Evolutionary conservation across 2,113 vertebrate genomes (phyloP).

Genomic region (Chaetura pelagica): DNA sequence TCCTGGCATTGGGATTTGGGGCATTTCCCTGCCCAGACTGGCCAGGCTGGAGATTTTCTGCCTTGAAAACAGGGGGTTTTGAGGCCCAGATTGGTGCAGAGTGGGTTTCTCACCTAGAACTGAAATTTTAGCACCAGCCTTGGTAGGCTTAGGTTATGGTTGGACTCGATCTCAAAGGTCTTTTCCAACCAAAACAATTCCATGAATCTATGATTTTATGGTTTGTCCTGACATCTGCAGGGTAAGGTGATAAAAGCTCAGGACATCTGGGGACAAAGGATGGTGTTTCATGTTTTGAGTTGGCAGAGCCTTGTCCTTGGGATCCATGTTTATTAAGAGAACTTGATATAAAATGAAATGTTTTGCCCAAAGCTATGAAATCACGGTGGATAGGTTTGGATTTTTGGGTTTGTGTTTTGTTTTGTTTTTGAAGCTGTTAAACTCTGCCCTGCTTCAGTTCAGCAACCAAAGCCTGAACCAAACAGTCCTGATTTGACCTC

Average conservation of each 20-base stretch:
- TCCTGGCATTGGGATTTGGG: background rate
- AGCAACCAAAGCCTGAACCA: background rate
- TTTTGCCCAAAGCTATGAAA: constrained; percentile 3
- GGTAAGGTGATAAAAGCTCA: background rate
- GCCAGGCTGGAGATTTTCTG: background rate
- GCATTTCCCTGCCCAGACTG: background rate
- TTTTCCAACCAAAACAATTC: too few relatives aligned
- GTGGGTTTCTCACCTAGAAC: background rate
- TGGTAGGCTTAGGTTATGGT: too few relatives aligned
- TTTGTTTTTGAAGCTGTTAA: background rate
- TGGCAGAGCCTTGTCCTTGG: background rate
- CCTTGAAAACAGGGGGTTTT: background rate
- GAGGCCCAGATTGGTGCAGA: background rate
- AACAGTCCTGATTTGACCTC: constrained; percentile 18
- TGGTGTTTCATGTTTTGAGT: background rate
- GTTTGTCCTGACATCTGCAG: background rate
- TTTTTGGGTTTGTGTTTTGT: background rate
- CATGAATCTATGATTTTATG: too few relatives aligned
- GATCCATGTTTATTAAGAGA: background rate
- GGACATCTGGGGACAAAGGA: background rate
- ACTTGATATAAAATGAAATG: background rate
- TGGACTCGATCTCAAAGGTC: too few relatives aligned
- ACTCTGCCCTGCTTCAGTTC: constrained; percentile 51
- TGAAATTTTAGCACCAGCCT: background rate
- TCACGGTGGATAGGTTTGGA: background rate